Conservation (phyloP, 2,113 vertebrate genomes). For the Ailuropoda melanoleuca region DNA sequence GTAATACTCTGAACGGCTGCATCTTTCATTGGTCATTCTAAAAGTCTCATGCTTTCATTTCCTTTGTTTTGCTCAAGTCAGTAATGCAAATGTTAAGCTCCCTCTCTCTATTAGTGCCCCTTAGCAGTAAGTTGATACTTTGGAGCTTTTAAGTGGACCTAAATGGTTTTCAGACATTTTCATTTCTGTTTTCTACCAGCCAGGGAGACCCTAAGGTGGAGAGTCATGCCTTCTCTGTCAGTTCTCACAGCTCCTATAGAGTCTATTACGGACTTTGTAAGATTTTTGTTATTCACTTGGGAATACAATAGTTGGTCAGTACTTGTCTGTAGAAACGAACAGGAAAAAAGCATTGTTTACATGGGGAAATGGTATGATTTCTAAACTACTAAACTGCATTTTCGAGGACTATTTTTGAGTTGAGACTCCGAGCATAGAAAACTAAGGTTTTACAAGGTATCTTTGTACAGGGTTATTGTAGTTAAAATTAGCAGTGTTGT, state of each 20-base stretch:
- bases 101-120: conserved; percentile 67
- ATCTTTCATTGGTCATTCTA: conserved; percentile 50
- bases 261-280: conserved; percentile 55
- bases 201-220: conserved; percentile 49
- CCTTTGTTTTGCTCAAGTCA: conserved; percentile 72
- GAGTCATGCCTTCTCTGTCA: neutral
- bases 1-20: conserved; percentile 43
- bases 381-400: neutral
- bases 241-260: neutral
- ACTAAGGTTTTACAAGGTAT: neutral
- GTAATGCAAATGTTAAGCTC: conserved; percentile 70
- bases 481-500: conserved; percentile 15
- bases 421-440: neutral
- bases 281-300: conserved; percentile 50
- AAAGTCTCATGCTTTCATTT: conserved; percentile 66
- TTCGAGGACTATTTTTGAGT: neutral
- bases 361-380: neutral
- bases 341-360: conserved; percentile 36
- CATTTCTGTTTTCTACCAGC: conserved; percentile 61
- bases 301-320: conserved; percentile 30
- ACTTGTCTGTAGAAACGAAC: conserved; percentile 36
- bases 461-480: neutral
- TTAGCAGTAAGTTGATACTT: conserved; percentile 76
- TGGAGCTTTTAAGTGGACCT: conserved; percentile 72
- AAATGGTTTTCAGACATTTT: conserved; percentile 75